These are phyloP conservation scores for Balaeniceps rex DNA, from an alignment of 2,113 vertebrate species.

Conservation along the genomic window DNA sequence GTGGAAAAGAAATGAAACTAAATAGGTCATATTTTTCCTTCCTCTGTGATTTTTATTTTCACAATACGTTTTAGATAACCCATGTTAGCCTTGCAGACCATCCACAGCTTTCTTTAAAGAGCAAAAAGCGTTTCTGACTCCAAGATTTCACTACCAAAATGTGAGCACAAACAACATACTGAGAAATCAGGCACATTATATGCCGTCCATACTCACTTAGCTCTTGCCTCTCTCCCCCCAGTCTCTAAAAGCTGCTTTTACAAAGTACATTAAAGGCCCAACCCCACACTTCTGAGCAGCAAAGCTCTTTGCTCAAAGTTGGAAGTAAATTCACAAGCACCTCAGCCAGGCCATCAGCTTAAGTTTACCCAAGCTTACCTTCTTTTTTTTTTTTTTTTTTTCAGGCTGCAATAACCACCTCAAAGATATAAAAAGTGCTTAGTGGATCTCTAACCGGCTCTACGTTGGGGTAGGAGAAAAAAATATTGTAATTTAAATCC, in stretches of 20 bases:
- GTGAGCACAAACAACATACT: not conserved
- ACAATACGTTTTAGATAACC: not conserved
- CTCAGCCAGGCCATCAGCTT: not conserved
- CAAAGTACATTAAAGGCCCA: not conserved
- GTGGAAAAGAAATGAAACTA: not conserved
- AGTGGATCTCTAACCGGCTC: not conserved
- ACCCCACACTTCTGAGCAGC: not conserved
- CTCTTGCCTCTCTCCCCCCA: not conserved
- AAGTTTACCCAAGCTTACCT: not conserved
- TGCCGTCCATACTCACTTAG: not conserved
- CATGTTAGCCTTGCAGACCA: not conserved
- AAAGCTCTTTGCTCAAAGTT: not conserved
- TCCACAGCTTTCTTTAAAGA: not conserved
- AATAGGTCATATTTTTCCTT: not conserved
- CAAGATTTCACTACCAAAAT: not conserved
- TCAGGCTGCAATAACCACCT: not conserved
- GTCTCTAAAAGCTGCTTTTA: not conserved
- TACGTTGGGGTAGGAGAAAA: not conserved
- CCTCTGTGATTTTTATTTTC: not conserved
- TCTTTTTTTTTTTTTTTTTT: not conserved
- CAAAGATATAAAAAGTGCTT: not conserved
- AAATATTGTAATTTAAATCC: not conserved
- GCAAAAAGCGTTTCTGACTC: not conserved
- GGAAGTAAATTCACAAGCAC: not conserved
- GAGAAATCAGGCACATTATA: not conserved